These are phyloP conservation scores for Lagodon rhomboides DNA, from an alignment of 2,797 vertebrate genomes.

Conservation along the genomic window DNA sequence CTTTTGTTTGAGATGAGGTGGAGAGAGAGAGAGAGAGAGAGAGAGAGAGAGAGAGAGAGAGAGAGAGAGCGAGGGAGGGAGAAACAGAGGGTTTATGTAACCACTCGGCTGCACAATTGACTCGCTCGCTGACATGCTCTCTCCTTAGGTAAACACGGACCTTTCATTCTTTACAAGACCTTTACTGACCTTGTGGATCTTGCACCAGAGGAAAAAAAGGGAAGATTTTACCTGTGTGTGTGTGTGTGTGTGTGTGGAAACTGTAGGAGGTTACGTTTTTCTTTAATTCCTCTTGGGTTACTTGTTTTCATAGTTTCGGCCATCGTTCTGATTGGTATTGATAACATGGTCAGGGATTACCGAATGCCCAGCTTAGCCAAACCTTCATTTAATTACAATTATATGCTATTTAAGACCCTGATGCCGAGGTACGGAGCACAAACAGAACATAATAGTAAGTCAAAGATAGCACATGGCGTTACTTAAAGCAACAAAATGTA, in stretches of 20 bases:
- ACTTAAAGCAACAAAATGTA: too few relatives aligned
- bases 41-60: conserved; percentile 60
- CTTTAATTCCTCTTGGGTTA: background rate
- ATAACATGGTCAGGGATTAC: background rate
- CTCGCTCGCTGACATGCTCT: conserved; percentile 65
- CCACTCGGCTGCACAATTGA: conserved; percentile 71
- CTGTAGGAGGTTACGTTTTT: background rate
- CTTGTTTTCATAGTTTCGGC: background rate
- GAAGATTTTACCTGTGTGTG: conserved; percentile 18
- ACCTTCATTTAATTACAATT: too few relatives aligned
- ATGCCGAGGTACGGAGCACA: too few relatives aligned
- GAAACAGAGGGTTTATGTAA: conserved; percentile 73
- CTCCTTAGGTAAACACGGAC: conserved; percentile 67
- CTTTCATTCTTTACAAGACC: conserved; percentile 65
- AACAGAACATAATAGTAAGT: too few relatives aligned
- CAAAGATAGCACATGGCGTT: too few relatives aligned
- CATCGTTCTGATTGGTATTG: background rate
- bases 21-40: conserved; percentile 58
- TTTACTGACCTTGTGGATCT: conserved; percentile 62
- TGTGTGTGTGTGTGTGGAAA: background rate
- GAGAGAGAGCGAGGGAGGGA: conserved; percentile 60
- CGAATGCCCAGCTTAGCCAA: too few relatives aligned
- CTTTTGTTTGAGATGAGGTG: conserved; percentile 69
- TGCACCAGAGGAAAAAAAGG: background rate
- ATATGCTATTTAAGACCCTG: too few relatives aligned